Percentiles rank a stretch among this genome's conserved stretches.
Evolutionary conservation across 2,113 vertebrate species (phyloP).

Genomic region (Irena cyanogastra): DNA sequence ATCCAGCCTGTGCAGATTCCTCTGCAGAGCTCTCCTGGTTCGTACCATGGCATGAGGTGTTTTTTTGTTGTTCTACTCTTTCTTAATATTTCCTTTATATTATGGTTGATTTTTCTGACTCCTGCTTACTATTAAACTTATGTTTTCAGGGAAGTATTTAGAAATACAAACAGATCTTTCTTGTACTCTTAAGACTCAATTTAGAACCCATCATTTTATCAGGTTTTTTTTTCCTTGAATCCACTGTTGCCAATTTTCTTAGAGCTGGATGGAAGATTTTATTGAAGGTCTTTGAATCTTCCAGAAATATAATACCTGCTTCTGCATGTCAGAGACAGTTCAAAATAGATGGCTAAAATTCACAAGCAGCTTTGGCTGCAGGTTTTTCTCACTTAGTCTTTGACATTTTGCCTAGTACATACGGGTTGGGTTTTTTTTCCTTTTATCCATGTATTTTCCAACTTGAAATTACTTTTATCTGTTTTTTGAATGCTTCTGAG

Average conservation of each 20-base stretch:
- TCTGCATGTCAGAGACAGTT: neutral
- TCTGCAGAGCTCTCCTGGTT: neutral
- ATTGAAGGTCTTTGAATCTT: neutral
- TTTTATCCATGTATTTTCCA: neutral
- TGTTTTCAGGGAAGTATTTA: neutral
- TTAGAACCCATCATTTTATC: neutral
- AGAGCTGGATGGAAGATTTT: neutral
- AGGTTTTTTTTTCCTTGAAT: neutral
- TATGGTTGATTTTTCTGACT: neutral
- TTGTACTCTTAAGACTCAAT: neutral
- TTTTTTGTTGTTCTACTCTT: neutral
- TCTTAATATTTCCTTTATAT: neutral
- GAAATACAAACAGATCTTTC: neutral
- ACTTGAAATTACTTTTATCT: neutral
- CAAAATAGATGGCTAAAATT: neutral
- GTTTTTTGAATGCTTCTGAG: neutral
- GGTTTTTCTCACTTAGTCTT: neutral
- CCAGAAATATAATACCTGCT: neutral
- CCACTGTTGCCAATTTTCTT: neutral
- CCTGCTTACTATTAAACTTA: neutral
- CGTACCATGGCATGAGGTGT: neutral
- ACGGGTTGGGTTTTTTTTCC: fast-evolving
- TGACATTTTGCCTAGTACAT: neutral
- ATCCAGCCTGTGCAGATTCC: neutral
- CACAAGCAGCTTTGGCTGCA: neutral